Evolutionary conservation across 2,113 vertebrate genomes (phyloP).

Genomic region (Anarrhichthys ocellatus): DNA sequence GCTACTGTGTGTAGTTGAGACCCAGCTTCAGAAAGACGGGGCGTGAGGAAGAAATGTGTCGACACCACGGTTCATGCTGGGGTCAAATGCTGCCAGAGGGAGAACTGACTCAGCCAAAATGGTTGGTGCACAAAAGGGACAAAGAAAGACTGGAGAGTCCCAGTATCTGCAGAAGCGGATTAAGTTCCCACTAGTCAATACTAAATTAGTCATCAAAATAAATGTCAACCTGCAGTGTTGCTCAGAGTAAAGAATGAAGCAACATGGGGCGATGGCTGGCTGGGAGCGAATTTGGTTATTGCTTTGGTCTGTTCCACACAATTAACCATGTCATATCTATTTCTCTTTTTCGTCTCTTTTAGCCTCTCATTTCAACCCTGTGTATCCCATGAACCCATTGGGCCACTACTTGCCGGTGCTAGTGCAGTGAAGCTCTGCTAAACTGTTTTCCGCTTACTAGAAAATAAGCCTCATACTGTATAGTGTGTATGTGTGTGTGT

Average conservation of each 20-base stretch:
- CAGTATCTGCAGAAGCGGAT: conserved; percentile 36
- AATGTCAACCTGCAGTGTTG: conserved; percentile 44
- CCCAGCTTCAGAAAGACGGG: conserved; percentile 4
- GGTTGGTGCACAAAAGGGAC: conserved; percentile 24
- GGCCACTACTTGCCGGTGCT: conserved; percentile 58
- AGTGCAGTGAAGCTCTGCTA: conserved; percentile 61
- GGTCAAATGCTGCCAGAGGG: conserved; percentile 41
- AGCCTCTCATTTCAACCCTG: conserved; percentile 45
- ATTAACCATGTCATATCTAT: conserved; percentile 53
- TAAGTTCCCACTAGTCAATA: conserved; percentile 37
- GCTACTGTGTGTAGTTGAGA: background rate
- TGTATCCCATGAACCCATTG: conserved; percentile 55
- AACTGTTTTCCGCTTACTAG: conserved; percentile 59
- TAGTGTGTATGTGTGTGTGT: background rate
- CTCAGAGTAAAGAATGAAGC: conserved; percentile 7
- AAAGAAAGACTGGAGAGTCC: conserved; percentile 22
- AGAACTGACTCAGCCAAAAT: conserved; percentile 37
- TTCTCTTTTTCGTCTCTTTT: conserved; percentile 34
- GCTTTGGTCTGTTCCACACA: conserved; percentile 60
- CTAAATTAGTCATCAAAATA: conserved; percentile 56
- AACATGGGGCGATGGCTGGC: conserved; percentile 34
- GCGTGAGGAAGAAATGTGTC: conserved; percentile 12
- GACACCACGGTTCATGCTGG: conserved; percentile 24
- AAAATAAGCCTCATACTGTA: conserved; percentile 54
- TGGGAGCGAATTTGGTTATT: conserved; percentile 42